phyloP scores from a whole-genome alignment of 1,140 invertebrate genomes.

The Potamilus streckersoni region DNA sequence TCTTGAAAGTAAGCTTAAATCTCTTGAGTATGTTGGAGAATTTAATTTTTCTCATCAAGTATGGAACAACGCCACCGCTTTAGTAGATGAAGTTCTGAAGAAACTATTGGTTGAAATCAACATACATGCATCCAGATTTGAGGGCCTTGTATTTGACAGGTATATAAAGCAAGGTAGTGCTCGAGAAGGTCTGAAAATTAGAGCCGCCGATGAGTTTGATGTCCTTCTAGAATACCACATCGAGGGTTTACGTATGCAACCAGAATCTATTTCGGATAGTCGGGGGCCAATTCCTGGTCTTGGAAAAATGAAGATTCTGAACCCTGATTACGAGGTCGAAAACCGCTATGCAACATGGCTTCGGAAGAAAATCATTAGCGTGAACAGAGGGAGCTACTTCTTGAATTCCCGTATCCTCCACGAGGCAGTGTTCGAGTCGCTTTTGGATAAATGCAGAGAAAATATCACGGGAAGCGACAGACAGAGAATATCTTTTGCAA shows the following conservation, averaged over 20 bases:
- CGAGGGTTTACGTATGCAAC: constrained; percentile 5
- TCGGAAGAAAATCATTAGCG: background rate
- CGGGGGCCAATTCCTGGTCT: background rate
- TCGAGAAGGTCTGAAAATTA: constrained; percentile 24
- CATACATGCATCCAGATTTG: background rate
- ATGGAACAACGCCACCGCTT: too few relatives aligned
- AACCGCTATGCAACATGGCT: background rate
- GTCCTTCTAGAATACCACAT: constrained; percentile 15
- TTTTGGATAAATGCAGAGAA: constrained; percentile 9
- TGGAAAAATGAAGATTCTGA: background rate
- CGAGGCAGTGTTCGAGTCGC: constrained; percentile 9
- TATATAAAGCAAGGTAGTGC: constrained; percentile 25
- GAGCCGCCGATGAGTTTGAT: constrained; percentile 22
- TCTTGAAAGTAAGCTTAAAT: too few relatives aligned
- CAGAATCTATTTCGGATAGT: background rate
- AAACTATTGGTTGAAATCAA: constrained; percentile 10
- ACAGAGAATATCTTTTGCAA: too few relatives aligned
- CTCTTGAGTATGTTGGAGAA: too few relatives aligned
- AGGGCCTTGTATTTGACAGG: constrained; percentile 17
- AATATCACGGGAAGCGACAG: too few relatives aligned
- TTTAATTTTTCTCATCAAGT: too few relatives aligned
- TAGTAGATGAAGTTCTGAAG: constrained; percentile 18
- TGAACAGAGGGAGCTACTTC: background rate
- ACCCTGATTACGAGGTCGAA: background rate
- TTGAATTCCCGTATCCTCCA: constrained; percentile 16